A percentile compares a stretch with the other conserved stretches of the same genome.
Evolutionary conservation across 1,140 invertebrate genomes (phyloP).

Genomic region (Anadara kagoshimensis): DNA sequence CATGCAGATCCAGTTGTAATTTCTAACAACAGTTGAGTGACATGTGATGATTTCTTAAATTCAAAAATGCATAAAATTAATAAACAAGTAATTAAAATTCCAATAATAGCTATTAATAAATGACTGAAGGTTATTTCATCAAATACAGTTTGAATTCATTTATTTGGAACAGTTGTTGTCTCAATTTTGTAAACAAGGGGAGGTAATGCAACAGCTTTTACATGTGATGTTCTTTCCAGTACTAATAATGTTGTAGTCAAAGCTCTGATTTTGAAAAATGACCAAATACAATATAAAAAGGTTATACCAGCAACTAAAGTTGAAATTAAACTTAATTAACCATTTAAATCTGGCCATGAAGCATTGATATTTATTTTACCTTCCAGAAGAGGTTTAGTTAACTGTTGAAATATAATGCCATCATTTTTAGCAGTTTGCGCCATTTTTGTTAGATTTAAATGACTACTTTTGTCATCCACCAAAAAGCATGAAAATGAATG

Average conservation of each 20-base stretch:
- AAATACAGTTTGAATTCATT: neutral
- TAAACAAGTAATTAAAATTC: conserved; percentile 2
- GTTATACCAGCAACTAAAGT: neutral
- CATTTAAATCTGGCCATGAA: conserved; percentile 8
- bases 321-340: conserved; percentile 4
- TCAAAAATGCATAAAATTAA: neutral
- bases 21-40: neutral
- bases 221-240: conserved; percentile 6
- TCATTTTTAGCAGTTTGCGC: conserved; percentile 21
- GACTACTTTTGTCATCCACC: conserved; percentile 15
- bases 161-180: neutral
- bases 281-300: conserved; percentile 1
- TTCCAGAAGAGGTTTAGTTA: conserved; percentile 25
- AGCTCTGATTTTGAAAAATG: conserved; percentile 20
- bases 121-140: neutral
- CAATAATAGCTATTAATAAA: conserved; percentile 1
- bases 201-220: neutral
- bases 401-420: conserved; percentile 19
- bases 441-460: conserved; percentile 32
- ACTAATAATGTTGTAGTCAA: conserved; percentile 4
- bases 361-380: conserved; percentile 27
- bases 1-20: conserved; percentile 3
- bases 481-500: conserved; percentile 22
- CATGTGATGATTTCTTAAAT: neutral
- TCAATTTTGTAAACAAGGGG: conserved; percentile 7